These are phyloP conservation scores for Oncorhynchus nerka DNA, from an alignment of 2,113 vertebrate species.

Conservation along the genomic window DNA sequence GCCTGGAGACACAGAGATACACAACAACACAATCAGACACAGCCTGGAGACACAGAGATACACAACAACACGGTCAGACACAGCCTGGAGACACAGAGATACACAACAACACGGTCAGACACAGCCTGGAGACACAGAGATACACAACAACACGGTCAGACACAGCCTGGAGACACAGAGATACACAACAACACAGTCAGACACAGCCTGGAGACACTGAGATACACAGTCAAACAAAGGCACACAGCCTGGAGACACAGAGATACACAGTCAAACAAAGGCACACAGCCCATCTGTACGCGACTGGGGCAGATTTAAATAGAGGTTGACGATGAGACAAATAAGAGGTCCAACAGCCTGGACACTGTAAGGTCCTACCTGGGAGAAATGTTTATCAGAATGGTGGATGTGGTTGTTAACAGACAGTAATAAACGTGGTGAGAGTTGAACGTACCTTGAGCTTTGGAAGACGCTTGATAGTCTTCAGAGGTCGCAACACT, in stretches of 20 bases:
- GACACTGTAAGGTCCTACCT: no score
- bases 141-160: conserved; percentile 76
- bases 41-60: conserved; percentile 71
- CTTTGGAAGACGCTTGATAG: conserved; percentile 94
- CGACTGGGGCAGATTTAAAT: no score
- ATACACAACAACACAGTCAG: background rate
- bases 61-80: background rate
- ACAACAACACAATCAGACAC: conserved; percentile 78
- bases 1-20: background rate
- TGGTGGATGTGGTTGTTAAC: no score
- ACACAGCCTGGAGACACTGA: no score
- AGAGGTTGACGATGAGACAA: no score
- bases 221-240: background rate
- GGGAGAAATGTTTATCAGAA: no score
- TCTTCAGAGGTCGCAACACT: conserved; percentile 92
- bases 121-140: background rate
- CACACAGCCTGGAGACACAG: background rate
- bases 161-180: conserved; percentile 78
- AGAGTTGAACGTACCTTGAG: conserved; percentile 80
- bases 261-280: background rate
- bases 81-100: background rate
- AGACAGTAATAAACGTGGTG: no score
- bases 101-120: background rate
- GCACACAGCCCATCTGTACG: no score
- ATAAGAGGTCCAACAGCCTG: no score